Base-by-base conservation (phyloP, 2,113 vertebrate genomes). In the Seriola aureovittata region DNA sequence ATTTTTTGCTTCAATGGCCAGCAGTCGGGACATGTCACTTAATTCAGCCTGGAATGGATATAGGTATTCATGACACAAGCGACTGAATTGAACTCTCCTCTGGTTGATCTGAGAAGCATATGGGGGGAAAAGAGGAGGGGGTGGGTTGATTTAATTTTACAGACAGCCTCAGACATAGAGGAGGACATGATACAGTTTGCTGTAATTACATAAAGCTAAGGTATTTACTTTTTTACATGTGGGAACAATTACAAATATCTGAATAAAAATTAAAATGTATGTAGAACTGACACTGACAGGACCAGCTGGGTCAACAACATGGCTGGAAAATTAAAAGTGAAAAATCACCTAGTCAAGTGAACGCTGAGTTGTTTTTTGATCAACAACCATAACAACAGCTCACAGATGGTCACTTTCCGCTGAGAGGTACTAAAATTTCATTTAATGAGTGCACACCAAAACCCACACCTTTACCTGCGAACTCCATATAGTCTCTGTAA, bases 1-100 rank as follows among this genome's bases (percentile, higher is more conserved):
- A 96, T 96, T 96, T 96, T 96, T 93, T 96, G 95, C 96, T 96
- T 94, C 95, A 95, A 85, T 93, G 95, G 93, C 83, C 94, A 95
- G 95, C 94, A 95, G 95, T 95, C 93, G 79, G 90, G 92, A 94
- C 94, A 93, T 96, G 95, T 96, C 94, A 95, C 92, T 96, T 96
- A 95, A 94, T 95, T 96, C 91, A 96, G 91, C 93, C 94, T 91
- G 84, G 85, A 95, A 88, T 91, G 89, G 93, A 94, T 93, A 92
- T 91, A 95, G 92, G 95, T 95, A 87, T 88, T 89, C 85, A 80
- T 92, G 93, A 92, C 84, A 91, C 90, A 87, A 91, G 79, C 59
- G 76, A 74, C 19, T 4, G 44, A 46, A 46, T 5, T 82, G 81
- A 90, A 92, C 90, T 71, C 82, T 62, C 90, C 85, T 90, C 23